Percentiles rank a stretch among this genome's conserved stretches.
phyloP scores from a whole-genome alignment of 2,888 invertebrate species.

The Slavum lentiscoides region DNA sequence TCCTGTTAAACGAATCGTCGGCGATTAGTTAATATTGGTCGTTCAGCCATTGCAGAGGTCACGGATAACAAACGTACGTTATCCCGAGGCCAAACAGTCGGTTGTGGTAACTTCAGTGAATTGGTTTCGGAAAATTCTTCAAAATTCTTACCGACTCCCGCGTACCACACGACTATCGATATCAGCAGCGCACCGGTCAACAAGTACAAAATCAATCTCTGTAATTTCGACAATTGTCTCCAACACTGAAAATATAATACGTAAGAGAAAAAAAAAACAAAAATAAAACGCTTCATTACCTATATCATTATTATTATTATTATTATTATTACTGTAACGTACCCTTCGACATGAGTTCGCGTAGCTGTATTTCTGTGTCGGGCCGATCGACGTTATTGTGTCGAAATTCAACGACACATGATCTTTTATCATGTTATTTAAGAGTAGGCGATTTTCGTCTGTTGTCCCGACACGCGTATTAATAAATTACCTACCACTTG shows the following conservation, averaged over 20 bases:
- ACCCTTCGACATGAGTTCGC: constrained; percentile 38
- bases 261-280: constrained; percentile 41
- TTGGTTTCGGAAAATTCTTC: constrained; percentile 10
- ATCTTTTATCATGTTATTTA: constrained; percentile 52
- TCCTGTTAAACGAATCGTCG: not conserved
- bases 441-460: too few relatives aligned
- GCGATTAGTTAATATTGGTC: not conserved
- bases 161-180: constrained; percentile 61
- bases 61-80: not conserved
- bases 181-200: constrained; percentile 65
- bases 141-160: not conserved
- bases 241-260: constrained; percentile 69
- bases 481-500: too few relatives aligned
- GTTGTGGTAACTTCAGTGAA: constrained; percentile 26
- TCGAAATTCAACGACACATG: constrained; percentile 54
- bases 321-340: not conserved
- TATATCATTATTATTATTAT: not conserved
- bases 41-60: too few relatives aligned
- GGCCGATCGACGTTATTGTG: constrained; percentile 34
- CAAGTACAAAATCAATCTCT: constrained; percentile 75
- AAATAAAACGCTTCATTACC: not conserved
- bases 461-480: too few relatives aligned
- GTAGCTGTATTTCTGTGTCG: constrained; percentile 31
- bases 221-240: constrained; percentile 83
- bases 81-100: constrained; percentile 17